Conservation (phyloP, 2,113 vertebrate species). For the Aix galericulata region DNA sequence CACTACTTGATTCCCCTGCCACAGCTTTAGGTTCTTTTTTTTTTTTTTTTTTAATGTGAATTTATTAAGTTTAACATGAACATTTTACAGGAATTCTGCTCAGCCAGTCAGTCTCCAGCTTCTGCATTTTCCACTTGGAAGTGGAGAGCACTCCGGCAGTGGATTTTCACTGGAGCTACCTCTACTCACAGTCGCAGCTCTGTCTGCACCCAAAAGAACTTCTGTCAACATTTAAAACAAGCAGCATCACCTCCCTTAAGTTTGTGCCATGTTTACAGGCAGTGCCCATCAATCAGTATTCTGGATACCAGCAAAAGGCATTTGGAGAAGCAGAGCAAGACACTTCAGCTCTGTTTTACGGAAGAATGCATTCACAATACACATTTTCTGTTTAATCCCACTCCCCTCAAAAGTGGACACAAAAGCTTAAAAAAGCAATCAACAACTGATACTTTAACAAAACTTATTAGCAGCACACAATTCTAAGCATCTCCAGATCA, state of each 20-base stretch:
- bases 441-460: not conserved
- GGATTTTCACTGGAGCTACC: not conserved
- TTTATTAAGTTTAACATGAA: not conserved
- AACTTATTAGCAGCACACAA: not conserved
- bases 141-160: not conserved
- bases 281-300: not conserved
- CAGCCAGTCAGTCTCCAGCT: not conserved
- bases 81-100: not conserved
- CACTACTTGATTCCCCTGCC: not conserved
- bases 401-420: not conserved
- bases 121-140: not conserved
- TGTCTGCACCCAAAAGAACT: not conserved
- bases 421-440: not conserved
- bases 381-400: not conserved
- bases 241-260: not conserved
- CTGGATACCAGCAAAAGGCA: not conserved
- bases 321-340: not conserved
- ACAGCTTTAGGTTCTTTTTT: not conserved
- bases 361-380: rapidly evolving
- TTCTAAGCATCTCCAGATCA: not conserved
- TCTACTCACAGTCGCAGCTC: not conserved
- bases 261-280: not conserved
- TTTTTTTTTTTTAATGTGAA: not conserved
- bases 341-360: not conserved
- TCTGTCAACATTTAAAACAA: not conserved